Evolutionary conservation across 2,113 vertebrate genomes (phyloP), one percentile per base, ranked within the genome.

Genomic region (Corynorhinus townsendii): DNA sequence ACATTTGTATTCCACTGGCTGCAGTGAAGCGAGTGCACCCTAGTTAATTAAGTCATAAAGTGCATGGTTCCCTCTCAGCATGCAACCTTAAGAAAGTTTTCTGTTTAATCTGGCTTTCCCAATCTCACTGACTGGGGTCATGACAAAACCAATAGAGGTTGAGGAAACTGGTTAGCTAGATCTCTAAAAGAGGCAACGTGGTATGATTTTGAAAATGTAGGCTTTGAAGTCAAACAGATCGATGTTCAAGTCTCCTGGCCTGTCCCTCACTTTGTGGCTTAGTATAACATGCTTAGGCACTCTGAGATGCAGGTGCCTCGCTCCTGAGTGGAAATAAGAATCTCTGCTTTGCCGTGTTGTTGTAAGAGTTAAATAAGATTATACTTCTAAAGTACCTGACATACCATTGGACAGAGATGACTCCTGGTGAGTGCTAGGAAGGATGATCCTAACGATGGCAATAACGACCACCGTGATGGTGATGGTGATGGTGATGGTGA

Each of bases 1-100:
- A 76, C 62, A 56, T 75, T 15, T 85, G 72, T 35, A 94, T 84
- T 72, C 75, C 0, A 56, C 35, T 62, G 80, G 30, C 75, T 64
- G 4, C 87, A 89, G 43, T 24, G 68, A 89, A 96, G 28, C 14
- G 40, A 76, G 49, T 43, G 10, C 19, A 15, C 30, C 35, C 54
- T 89, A 77, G 87, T 92, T 88, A 94, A 87, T 90, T 85, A 95
- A 92, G 68, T 89, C 14, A 11, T 9, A 24, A 10, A 77, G 10
- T 5, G 28, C 62, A 68, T 54, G 81, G 38, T 69, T 88, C 94
- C 30, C 30, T 45, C 73, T 89, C 52, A 79, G 43, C 64, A 47
- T 52, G 54, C 17, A 56, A 52, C 93, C 77, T 91, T 30, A 71
- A 68, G 49, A n/a, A 71, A 28, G 20, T 16, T 33, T 59, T 91